Evolutionary conservation across 64 coral and sea anemone genomes (phyloP), one percentile per base, ranked within the genome.

Genomic region (Acropora yongei): DNA sequence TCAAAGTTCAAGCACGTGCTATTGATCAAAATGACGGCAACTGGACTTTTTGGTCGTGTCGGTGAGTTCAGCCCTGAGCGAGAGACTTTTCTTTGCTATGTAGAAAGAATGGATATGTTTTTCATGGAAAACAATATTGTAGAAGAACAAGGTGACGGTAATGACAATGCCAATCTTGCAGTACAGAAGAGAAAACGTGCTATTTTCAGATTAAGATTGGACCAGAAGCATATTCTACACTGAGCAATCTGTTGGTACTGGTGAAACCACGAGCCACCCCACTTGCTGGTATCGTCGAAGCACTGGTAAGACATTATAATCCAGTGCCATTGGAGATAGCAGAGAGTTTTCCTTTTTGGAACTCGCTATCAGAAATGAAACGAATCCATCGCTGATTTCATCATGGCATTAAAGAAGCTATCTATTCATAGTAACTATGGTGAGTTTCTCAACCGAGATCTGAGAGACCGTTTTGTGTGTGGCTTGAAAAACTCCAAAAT

Each of bases 21-120:
- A 9, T 9, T 9, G 51, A 55, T 55, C 0, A 55, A 0, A 55
- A 55, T 55, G 51, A 9, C 51, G 51, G 6, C 3, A 63, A 63
- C 58, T 63, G 58, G 58, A 0, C 58, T 63, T 6, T 63, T 63
- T 14, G 8, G 58, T 63, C 9, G 58, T 63, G 87, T 89, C 40
- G 87, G 87, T 16, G 87, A 89, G 50, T 89, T 78, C 14, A 57
- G 18, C 50, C 49, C 50, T 12, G 44, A 66, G n/a, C 39, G 87
- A 77, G 74, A 89, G 75, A 89, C 51, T 41, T 89, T 89, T 71
- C 77, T 39, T 51, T 89, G 75, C 63, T 79, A 61, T 61, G 87
- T 79, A 48, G 87, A 89, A 79, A 89, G 75, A 79, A 89, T 89
- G 87, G 87, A 89, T 51, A 89, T 89, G 87, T 79, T 89, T 44